Conservation (phyloP, 1,140 invertebrate genomes). For the Lysiphlebus fabarum region DNA sequence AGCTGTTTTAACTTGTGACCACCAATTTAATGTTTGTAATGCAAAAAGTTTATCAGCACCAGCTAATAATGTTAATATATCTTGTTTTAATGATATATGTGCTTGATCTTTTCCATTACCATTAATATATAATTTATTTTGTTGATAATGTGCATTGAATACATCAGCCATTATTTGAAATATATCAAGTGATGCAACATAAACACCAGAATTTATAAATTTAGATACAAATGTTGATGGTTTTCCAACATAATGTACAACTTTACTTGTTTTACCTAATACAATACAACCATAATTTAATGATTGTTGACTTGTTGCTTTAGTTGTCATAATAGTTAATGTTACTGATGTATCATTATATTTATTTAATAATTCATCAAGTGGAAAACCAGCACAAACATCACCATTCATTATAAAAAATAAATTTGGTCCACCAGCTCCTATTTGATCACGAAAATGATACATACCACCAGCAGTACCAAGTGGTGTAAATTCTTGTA, state of each 20-base stretch:
- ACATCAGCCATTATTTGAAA: constrained; percentile 81
- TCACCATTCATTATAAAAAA: constrained; percentile 98
- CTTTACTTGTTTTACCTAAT: constrained; percentile 66
- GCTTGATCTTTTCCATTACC: constrained; percentile 64
- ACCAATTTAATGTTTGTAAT: constrained; percentile 79
- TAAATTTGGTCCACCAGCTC: constrained; percentile 80
- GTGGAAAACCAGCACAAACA: constrained; percentile 94
- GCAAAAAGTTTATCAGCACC: constrained; percentile 79
- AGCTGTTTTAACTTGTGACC: constrained; percentile 98
- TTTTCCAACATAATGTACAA: constrained; percentile 98
- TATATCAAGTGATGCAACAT: constrained; percentile 82
- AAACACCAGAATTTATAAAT: constrained; percentile 95
- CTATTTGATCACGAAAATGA: constrained; percentile 95
- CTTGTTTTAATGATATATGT: constrained; percentile 81
- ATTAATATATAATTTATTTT: constrained; percentile 53
- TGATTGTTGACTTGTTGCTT: constrained; percentile 91
- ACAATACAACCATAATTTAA: constrained; percentile 94
- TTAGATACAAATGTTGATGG: constrained; percentile 96
- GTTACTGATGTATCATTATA: constrained; percentile 61
- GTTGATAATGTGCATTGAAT: constrained; percentile 70
- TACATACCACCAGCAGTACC: constrained; percentile 97
- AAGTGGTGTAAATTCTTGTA: constrained; percentile 91
- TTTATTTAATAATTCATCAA: constrained; percentile 82
- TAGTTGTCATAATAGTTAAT: constrained; percentile 78
- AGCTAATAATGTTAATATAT: constrained; percentile 70